phyloP scores from a whole-genome alignment of 2,888 invertebrate species.

The Acrocyrtus sp. region DNA sequence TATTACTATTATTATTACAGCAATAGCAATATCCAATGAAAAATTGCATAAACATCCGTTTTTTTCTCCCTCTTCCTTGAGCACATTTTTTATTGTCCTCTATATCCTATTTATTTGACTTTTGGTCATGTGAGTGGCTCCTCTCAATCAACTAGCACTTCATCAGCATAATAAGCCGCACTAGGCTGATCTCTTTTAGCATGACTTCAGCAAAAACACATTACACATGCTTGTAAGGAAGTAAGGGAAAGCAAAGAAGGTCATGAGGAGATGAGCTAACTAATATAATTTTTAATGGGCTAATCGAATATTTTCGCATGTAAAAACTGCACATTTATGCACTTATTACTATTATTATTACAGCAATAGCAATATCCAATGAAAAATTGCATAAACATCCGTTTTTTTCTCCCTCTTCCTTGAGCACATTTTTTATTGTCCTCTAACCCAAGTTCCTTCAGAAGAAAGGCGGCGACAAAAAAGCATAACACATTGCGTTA shows the following conservation, averaged over 20 bases:
- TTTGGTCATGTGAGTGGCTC: constrained; percentile 10
- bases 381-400: constrained; percentile 32
- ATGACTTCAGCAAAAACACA: neutral
- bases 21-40: neutral
- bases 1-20: no score
- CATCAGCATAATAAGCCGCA: neutral
- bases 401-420: constrained; percentile 3
- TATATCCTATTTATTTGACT: no score
- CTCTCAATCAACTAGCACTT: constrained; percentile 1
- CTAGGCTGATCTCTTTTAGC: neutral
- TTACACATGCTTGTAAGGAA: no score
- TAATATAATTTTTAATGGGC: no score
- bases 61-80: neutral
- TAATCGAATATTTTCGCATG: no score
- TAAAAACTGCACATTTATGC: no score
- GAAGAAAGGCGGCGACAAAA: no score
- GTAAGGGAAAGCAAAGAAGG: no score
- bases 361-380: constrained; percentile 1
- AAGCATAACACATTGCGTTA: no score
- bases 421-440: neutral
- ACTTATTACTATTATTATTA: no score
- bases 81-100: neutral
- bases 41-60: constrained; percentile 34
- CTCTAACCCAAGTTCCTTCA: no score
- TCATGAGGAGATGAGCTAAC: no score